Base-by-base conservation (phyloP, 1,140 invertebrate genomes). In the Drosophila triauraria region DNA sequence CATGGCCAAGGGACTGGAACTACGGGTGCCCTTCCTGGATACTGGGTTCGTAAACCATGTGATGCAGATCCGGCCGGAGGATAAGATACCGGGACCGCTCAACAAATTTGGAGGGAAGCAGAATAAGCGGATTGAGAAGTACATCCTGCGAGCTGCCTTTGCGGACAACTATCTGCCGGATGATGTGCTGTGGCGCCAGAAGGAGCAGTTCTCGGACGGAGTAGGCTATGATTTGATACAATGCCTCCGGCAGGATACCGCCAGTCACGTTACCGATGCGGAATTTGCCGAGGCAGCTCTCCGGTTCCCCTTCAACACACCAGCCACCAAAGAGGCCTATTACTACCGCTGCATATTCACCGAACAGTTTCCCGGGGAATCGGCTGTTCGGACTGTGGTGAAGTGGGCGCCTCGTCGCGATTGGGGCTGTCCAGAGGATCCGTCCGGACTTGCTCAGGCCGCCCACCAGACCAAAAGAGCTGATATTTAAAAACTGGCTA, bases 171-270 rank as follows among this genome's bases (percentile, higher is more conserved):
- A 98, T 17, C 91, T 98, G 58, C 98, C 98, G 0, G 93, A 96
- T 35, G 94, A 96, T 13, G 98, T 99, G 82, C 93, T 99, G 4
- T 99, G 97, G 97, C 94, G 98, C 30, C 97, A 97, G 75, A 99
- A 99, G 93, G 98, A 99, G 93, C 96, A 96, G 44, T 97, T 97
- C 80, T 97, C 97, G 81, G 98, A 99, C 93, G 98, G 98, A 17
- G 96, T 99, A 1, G 96, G 92, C 43, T 93, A 93, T 38, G 76
- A 85, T 6, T 92, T 91, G 91, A 93, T 93, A 20, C 86, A 92
- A 43, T 91, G 54, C 35, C 91, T 93, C 38, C 91, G 92, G 0
- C 58, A 58, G 3, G 87, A 88, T 60, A 94, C 97, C 15, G 95
- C 96, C 38, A 93, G 95, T 50, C 94, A 95, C 86, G 94, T 97